Evolutionary conservation across 2,113 vertebrate genomes (phyloP), one percentile per base, ranked within the genome.

Genomic region (Percopsis transmontana): DNA sequence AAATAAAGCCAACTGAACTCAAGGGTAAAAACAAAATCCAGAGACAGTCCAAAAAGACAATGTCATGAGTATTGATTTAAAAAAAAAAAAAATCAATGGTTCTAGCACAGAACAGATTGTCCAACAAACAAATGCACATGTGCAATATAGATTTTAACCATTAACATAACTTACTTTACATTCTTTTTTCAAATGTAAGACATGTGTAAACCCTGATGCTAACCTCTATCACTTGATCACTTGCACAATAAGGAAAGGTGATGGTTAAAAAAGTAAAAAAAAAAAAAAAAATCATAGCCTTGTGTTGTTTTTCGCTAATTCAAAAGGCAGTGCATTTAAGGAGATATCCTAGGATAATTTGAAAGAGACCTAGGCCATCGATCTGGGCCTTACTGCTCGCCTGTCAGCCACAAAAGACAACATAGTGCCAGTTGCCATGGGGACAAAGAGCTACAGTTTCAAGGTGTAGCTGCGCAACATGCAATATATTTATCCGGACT

Each of bases 391-490:
- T 33, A 39, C n/a, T n/a, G 40, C 53, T 54, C 27, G 39, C 41
- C 74, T 54, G 47, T 14, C 68, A 21, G 48, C 24, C 39, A 53
- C 39, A 39, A 57, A 61, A 61, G 20, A 48, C 8, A 51, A 62
- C 54, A 58, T n/a, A 18, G 55, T 23, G 27, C 45, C 19, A n/a
- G 66, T 80, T 78, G 57, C 76, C 54, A 78, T 78, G 64, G 79
- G 39, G 59, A 81, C 67, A 59, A 67, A 73, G 15, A 75, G 77
- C 40, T 52, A 21, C 47, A 41, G 51, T 33, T 33, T 57, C 38
- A 71, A 76, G 84, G 68, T 72, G 71, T 58, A 83, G 62, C 48
- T 48, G 67, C 20, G 68, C 58, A 61, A 74, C 59, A 33, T 57
- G 8, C 33, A 12, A 15, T 64, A 14, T 16, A 39, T 60, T 72